Conservation (phyloP, 2,888 invertebrate species). For the Orthonychiurus folsomi region DNA sequence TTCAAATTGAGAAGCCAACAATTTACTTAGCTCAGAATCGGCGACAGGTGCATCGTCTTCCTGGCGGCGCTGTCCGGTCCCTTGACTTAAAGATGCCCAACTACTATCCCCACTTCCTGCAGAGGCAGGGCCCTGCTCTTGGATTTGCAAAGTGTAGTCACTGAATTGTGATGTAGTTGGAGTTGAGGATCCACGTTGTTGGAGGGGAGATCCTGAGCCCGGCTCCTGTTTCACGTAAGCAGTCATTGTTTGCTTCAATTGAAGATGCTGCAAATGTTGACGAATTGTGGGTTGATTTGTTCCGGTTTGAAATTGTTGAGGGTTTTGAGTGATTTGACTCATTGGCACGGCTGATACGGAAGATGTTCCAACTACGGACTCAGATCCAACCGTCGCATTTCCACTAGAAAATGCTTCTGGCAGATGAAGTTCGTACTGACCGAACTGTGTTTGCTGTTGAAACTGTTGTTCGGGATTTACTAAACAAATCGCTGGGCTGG, state of each 20-base stretch:
- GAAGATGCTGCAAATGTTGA: no score
- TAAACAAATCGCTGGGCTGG: no score
- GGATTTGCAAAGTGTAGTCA: neutral
- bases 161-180: neutral
- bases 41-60: conserved; percentile 10
- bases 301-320: no score
- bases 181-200: neutral
- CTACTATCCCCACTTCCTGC: neutral
- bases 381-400: no score
- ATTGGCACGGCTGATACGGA: no score
- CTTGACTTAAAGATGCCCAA: neutral
- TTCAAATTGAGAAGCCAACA: conserved; percentile 10
- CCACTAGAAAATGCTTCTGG: neutral
- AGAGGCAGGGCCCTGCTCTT: neutral
- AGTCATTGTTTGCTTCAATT: no score
- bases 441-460: no score
- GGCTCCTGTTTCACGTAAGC: neutral
- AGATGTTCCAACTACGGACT: no score
- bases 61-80: neutral
- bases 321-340: no score
- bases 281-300: no score
- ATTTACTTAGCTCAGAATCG: conserved; percentile 8
- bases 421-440: neutral
- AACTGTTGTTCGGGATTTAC: no score
- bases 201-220: neutral